phyloP scores from a whole-genome alignment of 2,888 invertebrate species.

The Scaptomyza tumidula region DNA sequence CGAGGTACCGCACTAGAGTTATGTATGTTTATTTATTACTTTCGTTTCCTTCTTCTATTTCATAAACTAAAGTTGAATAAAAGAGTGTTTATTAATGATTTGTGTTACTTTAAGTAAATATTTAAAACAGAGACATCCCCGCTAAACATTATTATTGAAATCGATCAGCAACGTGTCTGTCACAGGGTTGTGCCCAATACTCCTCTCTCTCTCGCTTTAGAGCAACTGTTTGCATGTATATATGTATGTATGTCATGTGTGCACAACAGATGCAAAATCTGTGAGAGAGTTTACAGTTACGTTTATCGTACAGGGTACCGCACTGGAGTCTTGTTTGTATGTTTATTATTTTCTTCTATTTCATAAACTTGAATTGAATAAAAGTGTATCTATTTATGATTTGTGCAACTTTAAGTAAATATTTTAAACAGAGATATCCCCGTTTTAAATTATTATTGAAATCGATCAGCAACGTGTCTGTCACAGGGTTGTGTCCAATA shows the following conservation, averaged over 20 bases:
- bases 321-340: neutral
- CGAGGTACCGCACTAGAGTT: neutral
- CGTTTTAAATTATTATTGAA: neutral
- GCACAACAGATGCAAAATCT: neutral
- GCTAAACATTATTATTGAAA: neutral
- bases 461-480: slow-evolving; percentile 1
- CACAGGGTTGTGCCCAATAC: neutral
- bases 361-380: too few species aligned
- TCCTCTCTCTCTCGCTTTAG: neutral
- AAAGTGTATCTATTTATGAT: neutral
- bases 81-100: neutral
- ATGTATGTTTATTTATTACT: neutral
- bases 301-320: neutral
- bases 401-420: neutral
- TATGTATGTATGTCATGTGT: neutral
- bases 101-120: neutral
- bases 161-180: neutral
- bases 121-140: neutral
- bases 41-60: neutral
- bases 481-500: neutral
- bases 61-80: too few species aligned
- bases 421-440: neutral
- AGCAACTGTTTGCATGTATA: too few species aligned
- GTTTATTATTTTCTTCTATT: neutral
- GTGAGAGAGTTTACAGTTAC: neutral